Base-by-base conservation (phyloP, 2,113 vertebrate genomes). In the Myrmecobius fasciatus region DNA sequence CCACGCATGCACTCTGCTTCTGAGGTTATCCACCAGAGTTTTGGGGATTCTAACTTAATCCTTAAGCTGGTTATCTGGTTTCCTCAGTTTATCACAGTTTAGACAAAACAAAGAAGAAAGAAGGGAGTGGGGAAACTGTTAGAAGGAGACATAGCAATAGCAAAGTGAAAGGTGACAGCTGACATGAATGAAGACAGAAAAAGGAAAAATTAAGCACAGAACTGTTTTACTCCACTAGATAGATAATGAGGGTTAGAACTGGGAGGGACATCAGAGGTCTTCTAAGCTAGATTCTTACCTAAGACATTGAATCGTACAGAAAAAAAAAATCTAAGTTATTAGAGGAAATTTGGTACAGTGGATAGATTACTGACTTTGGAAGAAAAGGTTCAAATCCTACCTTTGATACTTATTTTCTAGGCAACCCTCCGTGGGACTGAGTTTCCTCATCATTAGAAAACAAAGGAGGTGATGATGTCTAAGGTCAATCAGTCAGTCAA, bases 151-250 rank as follows among this genome's bases (percentile, higher is more conserved):
- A 93, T 36, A 26, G 3, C 36, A 96, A 51, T 8, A 56, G 89
- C 54, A 46, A 89, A 95, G 26, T 49, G 53, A 96, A 36, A 95
- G 90, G 54, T 60, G 95, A 94, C 53, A 93, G 90, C 43, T 89
- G 90, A 54, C 60, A 3, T n/a, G 92, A 94, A 56, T 95, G 92
- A 48, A 8, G 95, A 91, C 83, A 91, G 75, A 28, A 89, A 94
- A 93, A 92, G 95, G 94, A 96, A 93, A 24, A 95, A 83, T 89
- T 48, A 92, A 60, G 43, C 28, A 48, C 60, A 49, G 43, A 93
- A 53, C 47, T 91, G 52, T 88, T 95, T 95, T 53, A 91, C 28
- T 12, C n/a, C 36, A 93, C 12, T 14, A 95, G 60, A 91, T 14
- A 93, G 90, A 90, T 96, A 95, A 93, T 6, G 54, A 54, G 94